These are phyloP conservation scores for Bettongia penicillata DNA, from an alignment of 2,113 vertebrate genomes.

Conservation along the genomic window DNA sequence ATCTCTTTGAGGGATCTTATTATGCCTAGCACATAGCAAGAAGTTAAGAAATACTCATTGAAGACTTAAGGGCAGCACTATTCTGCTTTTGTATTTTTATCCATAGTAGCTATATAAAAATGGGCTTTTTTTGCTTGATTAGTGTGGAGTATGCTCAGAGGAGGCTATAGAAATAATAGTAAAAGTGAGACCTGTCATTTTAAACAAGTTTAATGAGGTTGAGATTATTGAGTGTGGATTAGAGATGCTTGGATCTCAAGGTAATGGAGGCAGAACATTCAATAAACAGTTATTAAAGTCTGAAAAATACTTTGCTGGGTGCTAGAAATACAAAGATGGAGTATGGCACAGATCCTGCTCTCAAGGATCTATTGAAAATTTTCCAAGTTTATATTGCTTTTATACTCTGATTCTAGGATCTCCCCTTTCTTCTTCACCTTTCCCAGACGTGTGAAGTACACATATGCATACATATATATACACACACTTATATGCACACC, in stretches of 20 bases:
- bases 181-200: not conserved
- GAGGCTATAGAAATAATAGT: not conserved
- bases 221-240: not conserved
- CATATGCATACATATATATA: too few species aligned
- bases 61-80: not conserved
- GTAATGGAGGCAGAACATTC: not conserved
- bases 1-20: not conserved
- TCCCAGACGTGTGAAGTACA: not conserved
- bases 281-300: not conserved
- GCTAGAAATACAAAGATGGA: not conserved
- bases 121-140: not conserved
- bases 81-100: not conserved
- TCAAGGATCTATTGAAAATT: not conserved
- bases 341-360: not conserved
- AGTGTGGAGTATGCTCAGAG: not conserved
- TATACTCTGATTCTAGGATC: not conserved
- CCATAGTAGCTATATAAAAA: not conserved
- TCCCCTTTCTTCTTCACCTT: not conserved
- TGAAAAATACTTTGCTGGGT: not conserved
- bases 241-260: not conserved
- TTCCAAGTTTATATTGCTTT: not conserved
- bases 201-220: not conserved
- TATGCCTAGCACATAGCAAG: not conserved
- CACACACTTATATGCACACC: not conserved
- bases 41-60: not conserved